Evolutionary conservation across 2,113 vertebrate genomes (phyloP).

Genomic region (Equus quagga): DNA sequence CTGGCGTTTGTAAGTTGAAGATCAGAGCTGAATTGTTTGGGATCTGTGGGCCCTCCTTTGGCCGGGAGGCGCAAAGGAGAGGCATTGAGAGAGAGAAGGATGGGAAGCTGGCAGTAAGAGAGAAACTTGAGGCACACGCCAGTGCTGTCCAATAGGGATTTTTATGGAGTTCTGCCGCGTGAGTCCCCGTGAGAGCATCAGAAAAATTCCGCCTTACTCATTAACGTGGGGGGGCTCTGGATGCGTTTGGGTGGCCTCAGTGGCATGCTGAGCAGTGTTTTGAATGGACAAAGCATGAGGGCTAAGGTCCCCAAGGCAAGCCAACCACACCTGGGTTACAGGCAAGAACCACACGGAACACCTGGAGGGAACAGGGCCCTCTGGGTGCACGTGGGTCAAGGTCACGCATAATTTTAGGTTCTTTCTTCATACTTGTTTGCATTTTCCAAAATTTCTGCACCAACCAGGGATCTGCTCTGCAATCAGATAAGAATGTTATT

Average conservation of each 20-base stretch:
- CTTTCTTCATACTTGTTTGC: neutral
- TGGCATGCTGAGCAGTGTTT: neutral
- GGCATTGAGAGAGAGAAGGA: neutral
- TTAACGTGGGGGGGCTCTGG: neutral
- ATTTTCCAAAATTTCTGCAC: neutral
- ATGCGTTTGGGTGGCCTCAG: neutral
- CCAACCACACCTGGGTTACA: neutral
- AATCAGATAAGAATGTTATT: neutral
- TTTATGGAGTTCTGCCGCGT: neutral
- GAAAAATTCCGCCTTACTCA: neutral
- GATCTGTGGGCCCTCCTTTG: neutral
- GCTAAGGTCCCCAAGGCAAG: neutral
- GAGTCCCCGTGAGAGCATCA: accelerated
- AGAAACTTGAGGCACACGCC: neutral
- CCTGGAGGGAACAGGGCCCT: neutral
- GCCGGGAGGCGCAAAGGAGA: neutral
- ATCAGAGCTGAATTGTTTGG: neutral
- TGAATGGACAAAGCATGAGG: neutral
- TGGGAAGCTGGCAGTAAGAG: neutral
- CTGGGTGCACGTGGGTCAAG: neutral
- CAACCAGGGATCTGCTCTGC: neutral
- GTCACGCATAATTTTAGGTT: neutral
- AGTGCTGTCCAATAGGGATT: too few species aligned
- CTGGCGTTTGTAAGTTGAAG: neutral
- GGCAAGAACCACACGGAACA: neutral